Percentiles rank a stretch among this genome's conserved stretches.
Evolutionary conservation across 2,797 vertebrate species (phyloP).

Genomic region (Chelon labrosus): DNA sequence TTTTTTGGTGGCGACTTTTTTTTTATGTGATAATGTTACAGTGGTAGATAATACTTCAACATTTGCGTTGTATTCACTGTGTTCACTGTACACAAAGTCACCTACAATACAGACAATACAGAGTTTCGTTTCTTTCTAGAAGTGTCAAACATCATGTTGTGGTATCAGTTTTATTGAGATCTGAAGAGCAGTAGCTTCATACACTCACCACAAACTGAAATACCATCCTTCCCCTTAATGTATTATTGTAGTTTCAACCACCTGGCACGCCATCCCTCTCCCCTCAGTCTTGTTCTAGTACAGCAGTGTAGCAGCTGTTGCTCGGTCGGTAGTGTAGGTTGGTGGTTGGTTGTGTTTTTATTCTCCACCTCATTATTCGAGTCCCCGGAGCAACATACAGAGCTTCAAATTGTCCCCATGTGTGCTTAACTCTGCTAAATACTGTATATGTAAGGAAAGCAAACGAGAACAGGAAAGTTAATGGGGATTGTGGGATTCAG

Average conservation of each 20-base stretch:
- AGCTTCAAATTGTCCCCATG: too few relatives aligned
- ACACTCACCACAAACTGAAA: conserved; percentile 29
- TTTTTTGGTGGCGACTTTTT: too few relatives aligned
- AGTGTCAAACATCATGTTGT: conserved; percentile 3
- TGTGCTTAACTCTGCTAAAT: too few relatives aligned
- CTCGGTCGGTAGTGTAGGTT: conserved; percentile 14
- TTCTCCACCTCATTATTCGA: neutral
- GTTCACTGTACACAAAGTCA: neutral
- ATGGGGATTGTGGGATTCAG: too few relatives aligned
- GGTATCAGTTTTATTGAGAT: conserved; percentile 5
- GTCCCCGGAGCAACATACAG: neutral
- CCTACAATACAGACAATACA: neutral
- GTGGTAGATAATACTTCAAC: neutral
- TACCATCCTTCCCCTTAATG: conserved; percentile 10
- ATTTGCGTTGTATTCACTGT: neutral
- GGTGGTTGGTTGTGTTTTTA: conserved; percentile 20
- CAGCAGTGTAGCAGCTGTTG: conserved; percentile 33
- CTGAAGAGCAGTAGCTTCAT: conserved; percentile 9
- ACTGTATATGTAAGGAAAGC: too few relatives aligned
- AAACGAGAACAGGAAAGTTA: too few relatives aligned
- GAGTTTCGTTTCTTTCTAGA: conserved; percentile 5
- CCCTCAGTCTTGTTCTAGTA: conserved; percentile 14
- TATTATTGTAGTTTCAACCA: conserved; percentile 31
- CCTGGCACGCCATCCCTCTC: conserved; percentile 21
- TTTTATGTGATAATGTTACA: conserved; percentile 4